Conservation (phyloP, 2,797 vertebrate genomes). For the Galagoides demidoff region DNA sequence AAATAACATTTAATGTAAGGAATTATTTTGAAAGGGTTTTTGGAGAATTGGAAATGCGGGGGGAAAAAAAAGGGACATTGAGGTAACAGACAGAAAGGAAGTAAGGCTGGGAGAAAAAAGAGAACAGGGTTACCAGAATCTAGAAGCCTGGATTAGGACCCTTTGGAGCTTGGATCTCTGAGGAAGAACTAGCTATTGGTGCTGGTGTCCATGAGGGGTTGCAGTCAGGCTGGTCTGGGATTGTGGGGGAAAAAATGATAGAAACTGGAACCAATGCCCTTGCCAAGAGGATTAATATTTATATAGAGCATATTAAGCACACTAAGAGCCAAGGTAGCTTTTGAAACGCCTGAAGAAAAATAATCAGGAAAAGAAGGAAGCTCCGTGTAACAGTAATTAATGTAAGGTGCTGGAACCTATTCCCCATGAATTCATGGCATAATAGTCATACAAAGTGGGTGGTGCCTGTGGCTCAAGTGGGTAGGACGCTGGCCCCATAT, state of each 20-base stretch:
- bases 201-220: background rate
- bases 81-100: background rate
- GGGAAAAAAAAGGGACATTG: background rate
- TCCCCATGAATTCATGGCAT: too few relatives aligned
- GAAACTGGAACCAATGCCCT: background rate
- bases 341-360: too few relatives aligned
- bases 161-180: too few relatives aligned
- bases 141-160: background rate
- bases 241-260: background rate
- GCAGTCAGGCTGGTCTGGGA: background rate
- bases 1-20: background rate
- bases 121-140: background rate
- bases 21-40: background rate
- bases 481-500: too few relatives aligned
- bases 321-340: too few relatives aligned
- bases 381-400: too few relatives aligned
- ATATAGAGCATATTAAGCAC: too few relatives aligned
- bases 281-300: too few relatives aligned
- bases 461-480: too few relatives aligned
- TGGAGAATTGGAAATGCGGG: conserved; percentile 3
- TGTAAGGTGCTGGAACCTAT: too few relatives aligned
- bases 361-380: too few relatives aligned
- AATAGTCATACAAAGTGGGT: too few relatives aligned
- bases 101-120: background rate
- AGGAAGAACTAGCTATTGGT: background rate